phyloP scores from a whole-genome alignment of 2,888 invertebrate species.

The Lepidocyrtoides sp. region DNA sequence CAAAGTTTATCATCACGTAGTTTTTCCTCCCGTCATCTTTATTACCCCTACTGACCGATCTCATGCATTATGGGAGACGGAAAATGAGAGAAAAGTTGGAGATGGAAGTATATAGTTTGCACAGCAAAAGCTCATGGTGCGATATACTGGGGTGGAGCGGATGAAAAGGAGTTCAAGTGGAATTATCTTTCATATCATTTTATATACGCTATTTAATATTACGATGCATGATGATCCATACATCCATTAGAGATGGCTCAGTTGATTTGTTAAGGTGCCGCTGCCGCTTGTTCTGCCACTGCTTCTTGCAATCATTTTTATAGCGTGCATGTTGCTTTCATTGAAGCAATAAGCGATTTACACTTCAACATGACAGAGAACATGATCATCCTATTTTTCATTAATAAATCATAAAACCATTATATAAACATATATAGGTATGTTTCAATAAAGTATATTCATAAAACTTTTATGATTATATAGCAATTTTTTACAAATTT shows the following conservation, averaged over 20 bases:
- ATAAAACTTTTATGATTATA: neutral
- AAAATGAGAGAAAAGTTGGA: neutral
- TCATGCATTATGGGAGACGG: constrained; percentile 10
- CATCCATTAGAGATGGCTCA: constrained; percentile 38
- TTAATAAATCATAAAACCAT: neutral
- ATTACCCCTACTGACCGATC: constrained; percentile 53
- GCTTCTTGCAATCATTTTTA: neutral
- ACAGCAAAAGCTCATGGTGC: neutral
- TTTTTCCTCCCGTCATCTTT: constrained; percentile 34
- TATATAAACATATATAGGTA: too few relatives aligned
- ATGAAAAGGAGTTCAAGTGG: constrained; percentile 20
- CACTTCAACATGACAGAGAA: neutral
- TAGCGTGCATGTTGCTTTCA: neutral
- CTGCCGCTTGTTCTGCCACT: constrained; percentile 21
- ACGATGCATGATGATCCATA: constrained; percentile 21
- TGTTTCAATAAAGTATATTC: too few relatives aligned
- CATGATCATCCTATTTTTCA: neutral
- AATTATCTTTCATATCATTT: constrained; percentile 29
- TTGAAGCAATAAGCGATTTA: neutral
- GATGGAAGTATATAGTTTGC: too few relatives aligned
- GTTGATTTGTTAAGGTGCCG: constrained; percentile 41
- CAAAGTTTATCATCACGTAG: constrained; percentile 57
- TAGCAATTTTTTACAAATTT: neutral
- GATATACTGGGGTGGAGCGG: neutral
- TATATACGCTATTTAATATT: constrained; percentile 4